Base-by-base conservation (phyloP, 2,888 invertebrate genomes). In the Apomyelois bistriatella region DNA sequence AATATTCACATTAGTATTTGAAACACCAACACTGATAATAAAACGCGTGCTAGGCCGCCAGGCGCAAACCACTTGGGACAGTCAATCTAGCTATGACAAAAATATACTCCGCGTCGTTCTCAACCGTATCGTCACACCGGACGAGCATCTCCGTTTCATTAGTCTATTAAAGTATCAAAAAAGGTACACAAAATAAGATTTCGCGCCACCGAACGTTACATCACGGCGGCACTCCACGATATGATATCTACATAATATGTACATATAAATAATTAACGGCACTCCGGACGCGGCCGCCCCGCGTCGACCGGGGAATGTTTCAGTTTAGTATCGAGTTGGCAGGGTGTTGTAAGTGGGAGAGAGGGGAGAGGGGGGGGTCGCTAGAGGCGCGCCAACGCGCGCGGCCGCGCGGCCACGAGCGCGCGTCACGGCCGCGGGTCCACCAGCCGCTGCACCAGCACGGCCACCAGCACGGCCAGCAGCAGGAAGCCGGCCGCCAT, bases 401-500 rank as follows among this genome's bases (percentile, higher is more conserved):
- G 79, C 48, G 82, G 70, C 46, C 70, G 70, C 63, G 85, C 80
- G 79, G 79, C 76, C 73, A 69, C 76, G 57, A 85, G 81, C 81
- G 77, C 85, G 72, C 79, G 88, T 87, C 87, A 86, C 77, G 85
- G 86, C 12, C 76, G 81, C 73, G 85, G 78, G 71, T 86, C 88
- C 70, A 89, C 87, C 63, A 91, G 82, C 63, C 87, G 90, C 79
- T 93, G 92, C 68, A 93, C 87, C 65, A 93, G 78, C 67, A 92
- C 91, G 48, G 94, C 94, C 66, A 93, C 87, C 59, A 92, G 70
- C 67, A 94, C 85, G 54, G 93, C 93, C 70, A 93, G 79, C 64
- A 92, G 66, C 61, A 92, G 88, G 85, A 94, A 93, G 48, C 85
- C 91, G 54, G 85, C 82, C 53, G 94, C 87, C 72, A 94, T 90